A percentile compares a stretch with the other conserved stretches of the same genome.
Conservation (phyloP, 2,113 vertebrate genomes). For the Nerophis ophidion region DNA sequence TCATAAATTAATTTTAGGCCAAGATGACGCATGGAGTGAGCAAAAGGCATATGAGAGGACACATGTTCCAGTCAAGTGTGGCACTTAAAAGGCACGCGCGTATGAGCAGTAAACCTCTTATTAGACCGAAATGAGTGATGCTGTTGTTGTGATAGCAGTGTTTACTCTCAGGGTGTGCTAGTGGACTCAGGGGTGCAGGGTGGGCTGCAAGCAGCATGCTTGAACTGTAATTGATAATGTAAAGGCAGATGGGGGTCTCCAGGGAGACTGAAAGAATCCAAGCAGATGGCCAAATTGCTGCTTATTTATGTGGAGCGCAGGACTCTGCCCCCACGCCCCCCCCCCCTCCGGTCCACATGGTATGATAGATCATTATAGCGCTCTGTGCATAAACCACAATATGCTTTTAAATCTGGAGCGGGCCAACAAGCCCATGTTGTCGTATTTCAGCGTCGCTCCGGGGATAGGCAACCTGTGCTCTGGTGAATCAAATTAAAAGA, state of each 20-base stretch:
- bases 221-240: conserved; percentile 98
- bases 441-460: conserved; percentile 83
- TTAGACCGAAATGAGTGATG: background rate
- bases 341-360: conserved; percentile 60
- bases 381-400: conserved; percentile 94
- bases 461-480: conserved; percentile 75
- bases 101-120: background rate
- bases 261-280: conserved; percentile 88
- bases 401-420: conserved; percentile 96
- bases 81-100: too few relatives aligned
- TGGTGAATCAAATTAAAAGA: conserved; percentile 65
- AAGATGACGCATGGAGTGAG: too few relatives aligned
- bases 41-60: too few relatives aligned
- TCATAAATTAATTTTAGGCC: too few relatives aligned
- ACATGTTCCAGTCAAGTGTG: too few relatives aligned
- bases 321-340: conserved; percentile 58
- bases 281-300: conserved; percentile 97
- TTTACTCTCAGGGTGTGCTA: conserved; percentile 25
- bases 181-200: background rate
- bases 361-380: conserved; percentile 98
- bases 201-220: conserved; percentile 66
- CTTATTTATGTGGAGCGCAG: conserved; percentile 94
- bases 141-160: conserved; percentile 73
- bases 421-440: conserved; percentile 72
- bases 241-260: conserved; percentile 96